Percentiles rank a stretch among this genome's conserved stretches.
Evolutionary conservation across 2,797 vertebrate species (phyloP).

Genomic region (Nyctibius grandis): DNA sequence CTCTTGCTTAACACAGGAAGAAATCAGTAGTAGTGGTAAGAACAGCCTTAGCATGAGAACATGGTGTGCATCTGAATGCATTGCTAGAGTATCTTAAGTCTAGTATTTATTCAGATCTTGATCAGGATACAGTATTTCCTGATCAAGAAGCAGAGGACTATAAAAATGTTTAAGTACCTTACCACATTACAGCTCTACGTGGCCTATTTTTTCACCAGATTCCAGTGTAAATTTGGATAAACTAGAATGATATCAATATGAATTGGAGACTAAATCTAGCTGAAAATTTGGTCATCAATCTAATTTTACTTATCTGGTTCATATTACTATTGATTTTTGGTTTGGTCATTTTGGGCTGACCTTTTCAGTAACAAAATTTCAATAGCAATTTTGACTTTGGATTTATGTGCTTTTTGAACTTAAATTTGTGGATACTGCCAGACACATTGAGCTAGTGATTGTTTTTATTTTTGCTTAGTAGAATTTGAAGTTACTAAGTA

Average conservation of each 20-base stretch:
- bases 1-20: neutral
- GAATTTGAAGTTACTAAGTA: neutral
- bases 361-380: neutral
- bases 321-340: neutral
- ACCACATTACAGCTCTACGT: neutral
- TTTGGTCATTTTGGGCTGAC: neutral
- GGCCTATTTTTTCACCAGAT: neutral
- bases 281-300: neutral
- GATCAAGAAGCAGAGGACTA: neutral
- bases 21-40: neutral
- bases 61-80: neutral
- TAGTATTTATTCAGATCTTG: neutral
- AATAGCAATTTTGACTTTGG: neutral
- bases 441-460: neutral
- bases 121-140: neutral
- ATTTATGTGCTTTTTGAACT: neutral
- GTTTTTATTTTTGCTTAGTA: neutral
- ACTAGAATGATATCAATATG: neutral
- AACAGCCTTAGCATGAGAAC: neutral
- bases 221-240: neutral
- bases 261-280: neutral
- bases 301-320: neutral
- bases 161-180: neutral
- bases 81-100: neutral
- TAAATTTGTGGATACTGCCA: neutral